Percentiles rank a stretch among this genome's conserved stretches.
Evolutionary conservation across 2,888 invertebrate species (phyloP).

Genomic region (Lordiphosa fenestrarum): DNA sequence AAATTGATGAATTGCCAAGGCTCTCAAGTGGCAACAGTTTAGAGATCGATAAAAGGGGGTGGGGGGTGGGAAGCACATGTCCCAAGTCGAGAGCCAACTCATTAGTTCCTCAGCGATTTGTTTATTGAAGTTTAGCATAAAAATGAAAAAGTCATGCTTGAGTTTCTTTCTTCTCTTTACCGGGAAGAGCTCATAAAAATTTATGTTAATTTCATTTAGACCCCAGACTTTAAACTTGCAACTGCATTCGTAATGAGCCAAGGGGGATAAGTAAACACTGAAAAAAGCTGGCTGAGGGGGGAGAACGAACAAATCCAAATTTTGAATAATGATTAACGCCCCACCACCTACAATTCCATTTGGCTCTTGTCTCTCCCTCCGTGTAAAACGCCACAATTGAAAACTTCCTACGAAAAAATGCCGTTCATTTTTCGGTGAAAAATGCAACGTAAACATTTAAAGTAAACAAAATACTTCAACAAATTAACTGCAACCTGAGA

Average conservation of each 20-base stretch:
- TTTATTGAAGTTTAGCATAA: conserved; percentile 68
- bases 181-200: conserved; percentile 64
- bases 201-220: conserved; percentile 75
- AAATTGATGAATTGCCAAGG: conserved; percentile 70
- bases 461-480: conserved; percentile 52
- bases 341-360: conserved; percentile 14
- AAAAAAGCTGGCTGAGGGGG: background rate
- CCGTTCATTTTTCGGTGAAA: conserved; percentile 49
- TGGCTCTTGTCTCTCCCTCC: conserved; percentile 15
- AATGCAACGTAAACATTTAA: conserved; percentile 66
- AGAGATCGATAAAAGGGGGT: conserved; percentile 53
- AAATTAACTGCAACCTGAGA: conserved; percentile 62
- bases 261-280: conserved; percentile 54
- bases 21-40: conserved; percentile 75
- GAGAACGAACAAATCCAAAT: conserved; percentile 47
- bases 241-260: conserved; percentile 68
- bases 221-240: conserved; percentile 51
- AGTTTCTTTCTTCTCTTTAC: conserved; percentile 29
- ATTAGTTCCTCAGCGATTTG: conserved; percentile 60
- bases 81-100: conserved; percentile 36
- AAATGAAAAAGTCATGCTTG: conserved; percentile 59
- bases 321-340: conserved; percentile 71
- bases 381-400: conserved; percentile 61
- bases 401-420: conserved; percentile 60
- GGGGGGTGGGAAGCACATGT: background rate